Evolutionary conservation across 2,113 vertebrate genomes (phyloP), one percentile per base, ranked within the genome.

Genomic region (Chloebia gouldiae): DNA sequence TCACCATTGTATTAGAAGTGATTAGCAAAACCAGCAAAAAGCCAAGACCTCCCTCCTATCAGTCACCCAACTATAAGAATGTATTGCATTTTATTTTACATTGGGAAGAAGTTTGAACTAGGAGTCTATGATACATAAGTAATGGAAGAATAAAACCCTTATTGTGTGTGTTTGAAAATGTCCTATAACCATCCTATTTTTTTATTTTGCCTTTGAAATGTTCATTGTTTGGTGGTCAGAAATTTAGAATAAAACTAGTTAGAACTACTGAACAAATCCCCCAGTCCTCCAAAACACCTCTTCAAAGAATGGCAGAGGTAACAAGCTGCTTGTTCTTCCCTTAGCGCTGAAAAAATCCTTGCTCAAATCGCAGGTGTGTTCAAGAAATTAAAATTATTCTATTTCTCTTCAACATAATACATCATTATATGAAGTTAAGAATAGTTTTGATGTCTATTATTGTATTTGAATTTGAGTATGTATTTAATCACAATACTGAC

Each of bases 1-100:
- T 89, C 42, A 56, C 81, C 63, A 91, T 96, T 95, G 53, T 94
- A 91, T 95, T 97, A 93, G 79, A 71, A 97, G 66, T 57, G 91
- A 92, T 92, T 93, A 90, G 49, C 45, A 86, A 88, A 93, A 86
- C 39, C 13, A 77, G 51, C 44, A 93, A 77, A 78, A 81, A 86
- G 15, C n/a, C 45, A 92, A 88, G 28, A 42, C 45, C 73, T 88
- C 44, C 31, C 27, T 92, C 66, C 40, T 72, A 15, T 69, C 45
- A 49, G 39, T 94, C 72, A 68, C 28, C 6, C 27, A 83, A 44
- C 28, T 83, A 6, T 70, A 84, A 84, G 51, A 70, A 53, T 42
- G 18, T 79, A 72, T 35, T 77, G 20, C 23, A 37, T 88, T 94
- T 89, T 54, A 40, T 27, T 86, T 91, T 72, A 73, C 25, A 69